Percentiles rank a stretch among this genome's conserved stretches.
Conservation (phyloP, 2,888 invertebrate genomes). For the Hypsopygia costalis region DNA sequence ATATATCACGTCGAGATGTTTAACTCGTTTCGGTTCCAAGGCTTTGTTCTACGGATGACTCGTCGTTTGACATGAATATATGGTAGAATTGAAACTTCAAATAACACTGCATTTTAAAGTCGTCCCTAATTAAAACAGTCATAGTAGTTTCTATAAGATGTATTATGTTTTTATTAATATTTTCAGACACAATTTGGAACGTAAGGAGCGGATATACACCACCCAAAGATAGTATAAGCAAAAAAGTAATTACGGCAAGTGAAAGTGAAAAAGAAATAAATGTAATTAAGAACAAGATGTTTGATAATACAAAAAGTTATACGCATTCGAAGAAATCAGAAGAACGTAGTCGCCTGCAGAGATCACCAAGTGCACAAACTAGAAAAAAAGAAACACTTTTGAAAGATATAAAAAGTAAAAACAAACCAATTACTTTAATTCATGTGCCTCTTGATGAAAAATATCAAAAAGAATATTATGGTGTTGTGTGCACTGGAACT, state of each 20-base stretch:
- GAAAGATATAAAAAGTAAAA: conserved; percentile 33
- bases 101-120: too few species aligned
- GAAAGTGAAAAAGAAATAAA: conserved; percentile 41
- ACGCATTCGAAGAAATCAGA: conserved; percentile 23
- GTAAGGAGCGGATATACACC: conserved; percentile 27
- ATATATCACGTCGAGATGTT: too few species aligned
- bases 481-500: conserved; percentile 1
- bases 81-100: too few species aligned
- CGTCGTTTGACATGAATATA: too few species aligned
- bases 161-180: too few species aligned
- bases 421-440: conserved; percentile 38
- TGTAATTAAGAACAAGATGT: conserved; percentile 33
- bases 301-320: conserved; percentile 26
- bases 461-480: conserved; percentile 19
- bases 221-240: conserved; percentile 43
- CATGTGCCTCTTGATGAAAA: conserved; percentile 50
- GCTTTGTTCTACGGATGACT: too few species aligned
- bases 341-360: conserved; percentile 27
- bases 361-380: conserved; percentile 19
- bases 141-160: too few species aligned
- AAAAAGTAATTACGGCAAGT: conserved; percentile 34
- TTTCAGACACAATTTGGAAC: conserved; percentile 37
- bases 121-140: too few species aligned
- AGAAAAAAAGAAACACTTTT: conserved; percentile 26
- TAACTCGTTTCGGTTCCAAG: too few species aligned